Base-by-base conservation (phyloP, 30 jellyfish, hydroid and myxozoan genomes). In the Turritopsis rubra region DNA sequence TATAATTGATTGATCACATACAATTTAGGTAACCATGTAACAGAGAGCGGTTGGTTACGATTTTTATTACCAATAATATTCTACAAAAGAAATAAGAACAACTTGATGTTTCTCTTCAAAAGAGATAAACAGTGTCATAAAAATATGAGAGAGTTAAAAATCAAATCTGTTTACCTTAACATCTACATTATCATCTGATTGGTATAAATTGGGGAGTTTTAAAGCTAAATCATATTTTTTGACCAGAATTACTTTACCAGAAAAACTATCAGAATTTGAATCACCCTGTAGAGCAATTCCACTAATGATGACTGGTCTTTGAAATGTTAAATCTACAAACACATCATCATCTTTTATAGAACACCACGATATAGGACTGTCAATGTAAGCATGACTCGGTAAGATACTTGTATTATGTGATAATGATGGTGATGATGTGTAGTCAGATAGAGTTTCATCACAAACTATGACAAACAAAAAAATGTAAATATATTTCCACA, bases 331-430 rank as follows among this genome's bases (percentile, higher is more conserved):
- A 1, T 0, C n/a, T n/a, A 19, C 77, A 68, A 0, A 68, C 16
- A n/a, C 30, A 19, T 68, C 21, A 0, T 17, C 9, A 7, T 0
- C 0, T 8, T 68, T 27, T 9, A 22, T 7, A 7, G 1, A 23
- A 68, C 77, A 68, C 77, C 77, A 68, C 19, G 77, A 23, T n/a
- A 0, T 0, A n/a, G 77, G 77, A 68, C 77, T 68, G 77, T 68
- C 3, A 0, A 68, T 68, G 30, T 68, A 23, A 68, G 30, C 3
- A 68, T 68, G 31, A n/a, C 31, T 22, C 8, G 77, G 77, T 3
- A 41, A 13, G 60, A 41, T 41, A 41, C 60, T 41, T 41, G 73
- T 21, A 68, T 68, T 68, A 9, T 27, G 77, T 7, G 77, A 68
- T 8, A 22, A 68, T n/a, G 28, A 9, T 68, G 77, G 77, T 7